Percentiles rank a stretch among this genome's conserved stretches.
Conservation (phyloP, 1,140 invertebrate species). For the Medauroidea extradentata region DNA sequence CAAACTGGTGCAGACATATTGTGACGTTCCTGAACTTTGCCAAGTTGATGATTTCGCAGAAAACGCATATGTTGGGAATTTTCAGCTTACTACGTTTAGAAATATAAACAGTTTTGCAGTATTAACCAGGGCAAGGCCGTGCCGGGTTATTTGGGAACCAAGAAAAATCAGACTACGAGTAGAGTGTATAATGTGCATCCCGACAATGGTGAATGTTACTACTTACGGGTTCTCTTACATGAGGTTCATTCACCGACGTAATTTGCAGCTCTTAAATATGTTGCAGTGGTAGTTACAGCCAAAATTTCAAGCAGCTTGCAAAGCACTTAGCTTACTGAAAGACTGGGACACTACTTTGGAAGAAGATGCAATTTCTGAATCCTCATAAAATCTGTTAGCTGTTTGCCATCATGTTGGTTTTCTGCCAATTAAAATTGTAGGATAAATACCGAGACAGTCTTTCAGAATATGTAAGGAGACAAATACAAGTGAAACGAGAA, state of each 20-base stretch:
- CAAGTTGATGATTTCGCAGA: too few relatives aligned
- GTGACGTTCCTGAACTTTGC: too few relatives aligned
- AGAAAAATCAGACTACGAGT: too few relatives aligned
- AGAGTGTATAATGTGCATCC: constrained; percentile 38
- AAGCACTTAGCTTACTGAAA: constrained; percentile 35
- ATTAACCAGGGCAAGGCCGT: too few relatives aligned
- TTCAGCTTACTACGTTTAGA: too few relatives aligned
- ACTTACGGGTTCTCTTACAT: constrained; percentile 40
- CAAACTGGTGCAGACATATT: too few relatives aligned
- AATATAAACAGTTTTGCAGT: too few relatives aligned
- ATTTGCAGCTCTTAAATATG: constrained; percentile 20
- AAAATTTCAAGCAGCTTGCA: constrained; percentile 27
- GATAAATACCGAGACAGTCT: constrained; percentile 1
- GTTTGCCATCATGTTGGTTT: constrained; percentile 10
- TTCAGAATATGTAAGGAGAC: neutral
- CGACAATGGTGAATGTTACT: constrained; percentile 43
- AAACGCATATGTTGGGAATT: too few relatives aligned
- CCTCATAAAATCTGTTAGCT: constrained; percentile 8
- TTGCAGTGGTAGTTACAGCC: constrained; percentile 6
- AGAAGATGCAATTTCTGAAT: constrained; percentile 4
- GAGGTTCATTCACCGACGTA: constrained; percentile 23
- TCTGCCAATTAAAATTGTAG: constrained; percentile 6
- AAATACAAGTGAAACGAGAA: too few relatives aligned
- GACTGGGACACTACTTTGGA: constrained; percentile 32
- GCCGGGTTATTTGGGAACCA: too few relatives aligned